Conservation (phyloP, 2,797 vertebrate species). For the Acipenser oxyrinchus region DNA sequence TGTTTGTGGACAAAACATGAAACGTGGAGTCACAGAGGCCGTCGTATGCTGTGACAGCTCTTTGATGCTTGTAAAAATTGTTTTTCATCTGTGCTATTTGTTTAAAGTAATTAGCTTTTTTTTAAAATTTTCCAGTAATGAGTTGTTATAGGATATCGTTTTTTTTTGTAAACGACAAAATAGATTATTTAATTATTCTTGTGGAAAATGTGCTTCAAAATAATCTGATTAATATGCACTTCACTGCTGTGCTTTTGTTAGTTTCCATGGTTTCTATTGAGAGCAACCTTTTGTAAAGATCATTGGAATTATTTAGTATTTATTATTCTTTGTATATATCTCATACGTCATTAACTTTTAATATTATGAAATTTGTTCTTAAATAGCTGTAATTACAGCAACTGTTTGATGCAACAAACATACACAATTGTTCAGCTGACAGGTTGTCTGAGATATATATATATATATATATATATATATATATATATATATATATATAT, state of each 20-base stretch:
- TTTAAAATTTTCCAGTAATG: conserved; percentile 28
- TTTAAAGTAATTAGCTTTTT: conserved; percentile 33
- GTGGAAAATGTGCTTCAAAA: conserved; percentile 44
- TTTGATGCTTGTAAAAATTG: conserved; percentile 38
- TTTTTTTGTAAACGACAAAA: conserved; percentile 31
- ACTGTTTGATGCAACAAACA: too few relatives aligned
- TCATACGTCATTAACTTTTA: too few relatives aligned
- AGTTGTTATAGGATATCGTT: conserved; percentile 36
- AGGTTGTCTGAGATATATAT: too few relatives aligned
- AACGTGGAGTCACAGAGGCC: conserved; percentile 28
- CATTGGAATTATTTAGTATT: too few relatives aligned
- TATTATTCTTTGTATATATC: too few relatives aligned
- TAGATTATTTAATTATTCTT: conserved; percentile 47
- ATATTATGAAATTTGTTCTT: too few relatives aligned
- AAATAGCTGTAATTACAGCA: too few relatives aligned
- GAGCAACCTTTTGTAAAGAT: conserved; percentile 2
- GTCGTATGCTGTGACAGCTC: conserved; percentile 24
- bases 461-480: too few relatives aligned
- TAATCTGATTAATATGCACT: conserved; percentile 47
- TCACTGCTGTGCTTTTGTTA: conserved; percentile 44
- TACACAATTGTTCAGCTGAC: too few relatives aligned
- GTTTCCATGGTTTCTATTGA: conserved; percentile 23
- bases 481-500: too few relatives aligned
- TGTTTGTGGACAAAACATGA: background rate
- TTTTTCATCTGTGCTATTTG: conserved; percentile 31